phyloP scores from a whole-genome alignment of 2,888 invertebrate species.

The Lochmaea crataegi region DNA sequence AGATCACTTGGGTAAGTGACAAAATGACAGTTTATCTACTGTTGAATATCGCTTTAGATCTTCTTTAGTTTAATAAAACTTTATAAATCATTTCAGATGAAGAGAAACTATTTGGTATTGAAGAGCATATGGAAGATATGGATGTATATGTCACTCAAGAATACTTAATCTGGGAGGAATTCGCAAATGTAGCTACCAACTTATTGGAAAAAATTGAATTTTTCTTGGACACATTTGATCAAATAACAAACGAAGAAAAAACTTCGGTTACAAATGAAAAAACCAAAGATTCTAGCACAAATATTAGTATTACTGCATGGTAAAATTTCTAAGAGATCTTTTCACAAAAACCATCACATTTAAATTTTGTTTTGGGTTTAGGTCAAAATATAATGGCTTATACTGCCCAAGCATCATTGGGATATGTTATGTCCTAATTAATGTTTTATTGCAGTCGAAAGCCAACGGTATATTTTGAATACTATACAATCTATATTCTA shows the following conservation, averaged over 20 bases:
- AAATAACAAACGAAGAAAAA: slow-evolving; percentile 54
- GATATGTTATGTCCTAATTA: too few relatives aligned
- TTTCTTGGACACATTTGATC: slow-evolving; percentile 63
- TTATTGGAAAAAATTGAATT: slow-evolving; percentile 74
- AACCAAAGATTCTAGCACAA: slow-evolving; percentile 59
- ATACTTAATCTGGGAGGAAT: slow-evolving; percentile 76
- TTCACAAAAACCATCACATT: neutral
- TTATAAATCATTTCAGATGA: slow-evolving; percentile 67
- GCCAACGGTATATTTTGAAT: too few relatives aligned
- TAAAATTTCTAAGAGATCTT: slow-evolving; percentile 43
- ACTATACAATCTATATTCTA: too few relatives aligned
- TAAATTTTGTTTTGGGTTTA: neutral
- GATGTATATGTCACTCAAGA: slow-evolving; percentile 62
- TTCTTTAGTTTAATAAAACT: neutral
- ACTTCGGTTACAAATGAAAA: slow-evolving; percentile 38
- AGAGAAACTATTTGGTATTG: slow-evolving; percentile 68
- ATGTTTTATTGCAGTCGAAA: too few relatives aligned
- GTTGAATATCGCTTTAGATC: slow-evolving; percentile 19
- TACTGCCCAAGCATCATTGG: too few relatives aligned
- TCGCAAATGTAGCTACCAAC: slow-evolving; percentile 80
- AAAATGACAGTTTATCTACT: slow-evolving; percentile 7
- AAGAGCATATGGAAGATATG: slow-evolving; percentile 61
- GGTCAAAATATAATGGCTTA: too few relatives aligned
- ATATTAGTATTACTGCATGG: slow-evolving; percentile 63
- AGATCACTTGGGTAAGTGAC: slow-evolving; percentile 66